Evolutionary conservation across 2,113 vertebrate genomes (phyloP).

Genomic region (Rhynchomys soricoides): DNA sequence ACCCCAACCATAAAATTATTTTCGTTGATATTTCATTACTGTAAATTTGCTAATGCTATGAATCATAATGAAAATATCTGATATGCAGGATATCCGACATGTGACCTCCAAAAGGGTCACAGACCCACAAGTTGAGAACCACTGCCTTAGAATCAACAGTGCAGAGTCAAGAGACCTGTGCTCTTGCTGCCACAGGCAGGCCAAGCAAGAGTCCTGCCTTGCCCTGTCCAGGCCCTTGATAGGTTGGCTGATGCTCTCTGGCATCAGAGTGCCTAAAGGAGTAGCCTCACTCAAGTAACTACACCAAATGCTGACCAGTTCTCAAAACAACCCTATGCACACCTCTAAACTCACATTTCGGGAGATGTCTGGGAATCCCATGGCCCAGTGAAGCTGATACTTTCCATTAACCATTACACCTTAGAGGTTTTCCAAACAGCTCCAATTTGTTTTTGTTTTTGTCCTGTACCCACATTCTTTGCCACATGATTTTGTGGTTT

Average conservation of each 20-base stretch:
- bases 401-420: neutral
- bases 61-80: neutral
- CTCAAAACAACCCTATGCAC: neutral
- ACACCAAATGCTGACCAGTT: neutral
- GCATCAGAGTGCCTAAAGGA: neutral
- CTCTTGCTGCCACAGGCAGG: neutral
- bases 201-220: neutral
- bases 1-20: neutral
- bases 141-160: neutral
- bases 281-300: neutral
- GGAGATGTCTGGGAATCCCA: neutral
- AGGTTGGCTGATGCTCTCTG: neutral
- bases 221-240: neutral
- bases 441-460: neutral
- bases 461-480: neutral
- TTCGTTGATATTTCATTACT: neutral
- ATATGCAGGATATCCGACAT: neutral
- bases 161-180: fast-evolving
- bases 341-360: neutral
- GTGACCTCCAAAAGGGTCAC: neutral
- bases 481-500: neutral
- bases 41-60: neutral
- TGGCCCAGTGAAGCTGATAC: neutral
- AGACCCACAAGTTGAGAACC: neutral
- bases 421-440: neutral